phyloP scores from a whole-genome alignment of 2,888 invertebrate species.

The Agrenia bidenticulata region DNA sequence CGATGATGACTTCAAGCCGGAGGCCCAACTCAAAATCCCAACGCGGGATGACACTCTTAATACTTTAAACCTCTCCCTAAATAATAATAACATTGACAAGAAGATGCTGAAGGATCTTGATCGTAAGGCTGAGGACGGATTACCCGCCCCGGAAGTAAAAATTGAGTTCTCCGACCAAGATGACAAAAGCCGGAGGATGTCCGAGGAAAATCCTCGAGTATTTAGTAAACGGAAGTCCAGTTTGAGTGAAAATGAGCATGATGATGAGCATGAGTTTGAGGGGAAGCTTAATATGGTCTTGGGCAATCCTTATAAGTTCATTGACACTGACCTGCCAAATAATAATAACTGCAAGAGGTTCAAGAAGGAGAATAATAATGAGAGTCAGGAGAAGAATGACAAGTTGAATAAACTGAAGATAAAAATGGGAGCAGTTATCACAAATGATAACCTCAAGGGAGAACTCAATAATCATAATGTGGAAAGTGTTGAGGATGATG shows the following conservation, averaged over 20 bases:
- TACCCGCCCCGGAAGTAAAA: no score
- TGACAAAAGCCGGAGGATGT: neutral
- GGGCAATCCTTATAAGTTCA: slow-evolving; percentile 17
- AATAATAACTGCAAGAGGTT: neutral
- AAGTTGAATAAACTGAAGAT: neutral
- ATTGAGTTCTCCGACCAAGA: neutral
- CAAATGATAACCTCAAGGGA: no score
- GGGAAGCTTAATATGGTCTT: neutral
- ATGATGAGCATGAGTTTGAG: slow-evolving; percentile 5
- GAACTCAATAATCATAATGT: neutral
- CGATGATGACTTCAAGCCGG: slow-evolving; percentile 22
- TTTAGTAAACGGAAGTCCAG: neutral
- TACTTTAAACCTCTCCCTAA: slow-evolving; percentile 7
- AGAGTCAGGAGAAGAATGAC: neutral
- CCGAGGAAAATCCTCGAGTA: slow-evolving; percentile 1
- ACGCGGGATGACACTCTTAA: neutral
- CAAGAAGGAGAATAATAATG: slow-evolving; percentile 15
- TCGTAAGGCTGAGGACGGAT: neutral
- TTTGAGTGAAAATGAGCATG: neutral
- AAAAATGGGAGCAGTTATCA: neutral
- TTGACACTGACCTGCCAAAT: slow-evolving; percentile 22
- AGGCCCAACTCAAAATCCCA: slow-evolving; percentile 11
- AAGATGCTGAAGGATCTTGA: neutral
- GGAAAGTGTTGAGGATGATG: neutral
- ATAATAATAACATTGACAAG: slow-evolving; percentile 13